Evolutionary conservation across 2,888 invertebrate genomes (phyloP), one percentile per base, ranked within the genome.

Genomic region (Spicauda simplicius): DNA sequence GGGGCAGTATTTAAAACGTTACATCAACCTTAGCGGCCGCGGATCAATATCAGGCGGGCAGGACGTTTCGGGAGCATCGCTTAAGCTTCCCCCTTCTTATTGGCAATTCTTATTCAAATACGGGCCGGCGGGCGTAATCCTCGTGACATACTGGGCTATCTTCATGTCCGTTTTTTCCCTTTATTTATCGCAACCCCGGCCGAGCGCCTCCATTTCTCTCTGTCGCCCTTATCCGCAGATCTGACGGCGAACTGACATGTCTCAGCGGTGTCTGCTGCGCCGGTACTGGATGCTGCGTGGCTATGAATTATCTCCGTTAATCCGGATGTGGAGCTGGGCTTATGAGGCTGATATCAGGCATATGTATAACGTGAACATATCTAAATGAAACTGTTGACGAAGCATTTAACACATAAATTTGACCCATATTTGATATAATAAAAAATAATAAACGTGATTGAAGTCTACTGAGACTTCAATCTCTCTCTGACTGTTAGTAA

Each of bases 31-130:
- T 71, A 76, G 74, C 72, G 76, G 71, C 80, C 79, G 77, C 75
- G 77, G 82, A 88, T 89, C 87, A 79, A 87, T 87, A 85, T 80
- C 77, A 84, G 83, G 84, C 80, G 77, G 77, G 73, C 82, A 83
- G 84, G 76, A 84, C 79, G 80, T 80, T 84, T 81, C 76, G 79
- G 80, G 80, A 82, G 80, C 78, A 79, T 79, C 81, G 81, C 83
- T 83, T 80, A 84, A 84, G 78, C 78, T 80, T 79, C 73, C 74
- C 77, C 74, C 78, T 81, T 79, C 80, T 88, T 90, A 89, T 90
- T 90, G 87, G 86, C 90, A 86, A 91, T 91, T 90, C 88, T 87
- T 89, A 92, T 91, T 92, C 88, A 91, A 91, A 91, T 89, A 88
- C 82, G 84, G 84, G 79, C 77, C 80, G 80, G 78, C 76, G 71